phyloP scores from a whole-genome alignment of 2,888 invertebrate genomes.

The Automeris io region DNA sequence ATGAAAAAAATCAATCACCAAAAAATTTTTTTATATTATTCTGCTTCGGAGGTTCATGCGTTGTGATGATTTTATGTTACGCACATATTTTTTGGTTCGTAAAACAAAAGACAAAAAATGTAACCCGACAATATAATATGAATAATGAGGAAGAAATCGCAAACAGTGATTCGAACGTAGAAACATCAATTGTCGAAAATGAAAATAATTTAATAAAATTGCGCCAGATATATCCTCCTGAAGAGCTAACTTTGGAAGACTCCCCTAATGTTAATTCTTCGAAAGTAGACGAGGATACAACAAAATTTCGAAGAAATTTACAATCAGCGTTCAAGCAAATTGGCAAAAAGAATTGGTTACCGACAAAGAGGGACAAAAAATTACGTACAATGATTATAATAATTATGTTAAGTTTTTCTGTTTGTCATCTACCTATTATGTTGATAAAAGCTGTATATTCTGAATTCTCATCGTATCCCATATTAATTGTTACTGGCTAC shows the following conservation, averaged over 20 bases:
- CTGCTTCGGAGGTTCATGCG: conserved; percentile 9
- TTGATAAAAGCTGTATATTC: conserved; percentile 5
- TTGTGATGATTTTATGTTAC: conserved; percentile 12
- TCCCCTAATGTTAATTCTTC: too few species aligned
- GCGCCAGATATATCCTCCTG: too few species aligned
- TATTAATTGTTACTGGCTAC: conserved; percentile 10
- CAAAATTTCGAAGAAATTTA: not conserved
- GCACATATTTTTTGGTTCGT: conserved; percentile 10
- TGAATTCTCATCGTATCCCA: conserved; percentile 1
- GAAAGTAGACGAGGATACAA: too few species aligned
- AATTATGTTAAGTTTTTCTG: conserved; percentile 12
- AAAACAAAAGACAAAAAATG: conserved; percentile 9
- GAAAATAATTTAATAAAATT: too few species aligned
- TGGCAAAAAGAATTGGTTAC: conserved; percentile 3
- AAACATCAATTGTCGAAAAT: too few species aligned
- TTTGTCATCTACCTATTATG: conserved; percentile 13
- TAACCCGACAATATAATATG: too few species aligned
- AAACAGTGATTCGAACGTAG: too few species aligned
- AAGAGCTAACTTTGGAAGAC: too few species aligned
- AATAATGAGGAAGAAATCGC: too few species aligned
- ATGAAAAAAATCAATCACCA: conserved; percentile 9
- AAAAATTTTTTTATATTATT: conserved; percentile 8
- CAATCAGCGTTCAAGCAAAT: not conserved
- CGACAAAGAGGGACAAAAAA: conserved; percentile 15
- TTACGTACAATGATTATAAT: conserved; percentile 14